A percentile compares a stretch with the other conserved stretches of the same genome.
Evolutionary conservation across 92 coral and sea anemone species (phyloP).

Genomic region (Porites cylindrica): DNA sequence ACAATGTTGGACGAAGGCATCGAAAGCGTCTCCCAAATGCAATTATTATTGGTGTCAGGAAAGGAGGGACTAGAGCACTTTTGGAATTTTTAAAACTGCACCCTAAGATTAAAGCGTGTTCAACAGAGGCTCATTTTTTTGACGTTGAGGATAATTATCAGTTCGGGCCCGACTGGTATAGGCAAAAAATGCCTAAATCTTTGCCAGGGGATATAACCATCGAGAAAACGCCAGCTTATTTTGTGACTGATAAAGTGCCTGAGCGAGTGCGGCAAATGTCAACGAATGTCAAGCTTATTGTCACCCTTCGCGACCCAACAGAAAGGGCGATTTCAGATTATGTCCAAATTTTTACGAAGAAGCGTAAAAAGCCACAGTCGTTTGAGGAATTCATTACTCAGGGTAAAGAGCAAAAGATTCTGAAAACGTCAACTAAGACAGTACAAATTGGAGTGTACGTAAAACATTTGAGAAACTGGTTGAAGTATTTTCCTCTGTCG

Average conservation of each 20-base stretch:
- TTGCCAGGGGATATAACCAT: slow-evolving; percentile 56
- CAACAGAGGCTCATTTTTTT: slow-evolving; percentile 78
- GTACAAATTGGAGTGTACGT: slow-evolving; percentile 61
- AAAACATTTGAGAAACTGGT: slow-evolving; percentile 68
- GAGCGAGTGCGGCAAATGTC: slow-evolving; percentile 72
- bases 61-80: slow-evolving; percentile 73
- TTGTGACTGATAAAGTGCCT: slow-evolving; percentile 80
- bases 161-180: slow-evolving; percentile 80
- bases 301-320: slow-evolving; percentile 82
- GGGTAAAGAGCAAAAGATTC: slow-evolving; percentile 27
- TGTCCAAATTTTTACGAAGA: slow-evolving; percentile 52
- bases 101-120: slow-evolving; percentile 57
- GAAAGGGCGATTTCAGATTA: slow-evolving; percentile 88
- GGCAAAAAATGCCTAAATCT: slow-evolving; percentile 74
- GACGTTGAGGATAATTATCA: slow-evolving; percentile 63
- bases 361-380: slow-evolving; percentile 25
- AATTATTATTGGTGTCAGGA: slow-evolving; percentile 66
- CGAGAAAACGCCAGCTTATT: slow-evolving; percentile 91
- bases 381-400: slow-evolving; percentile 62
- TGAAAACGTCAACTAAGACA: slow-evolving; percentile 37
- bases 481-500: slow-evolving; percentile 61
- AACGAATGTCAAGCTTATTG: slow-evolving; percentile 66
- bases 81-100: slow-evolving; percentile 65
- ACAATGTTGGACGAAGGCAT: not conserved
- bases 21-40: slow-evolving; percentile 61